Conservation (phyloP, 2,797 vertebrate species). For the Arctocebus calabarensis region DNA sequence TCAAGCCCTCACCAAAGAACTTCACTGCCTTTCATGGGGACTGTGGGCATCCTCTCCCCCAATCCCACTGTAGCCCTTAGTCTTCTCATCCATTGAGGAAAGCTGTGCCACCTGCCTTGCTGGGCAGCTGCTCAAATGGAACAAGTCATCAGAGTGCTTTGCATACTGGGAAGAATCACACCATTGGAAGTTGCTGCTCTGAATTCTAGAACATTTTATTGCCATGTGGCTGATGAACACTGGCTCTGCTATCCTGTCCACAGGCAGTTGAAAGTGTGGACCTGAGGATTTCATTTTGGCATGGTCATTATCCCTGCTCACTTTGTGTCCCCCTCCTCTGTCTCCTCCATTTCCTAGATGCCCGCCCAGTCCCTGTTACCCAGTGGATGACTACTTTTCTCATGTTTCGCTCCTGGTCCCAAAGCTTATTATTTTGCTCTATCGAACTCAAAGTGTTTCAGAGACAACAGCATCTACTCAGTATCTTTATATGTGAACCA, state of each 20-base stretch:
- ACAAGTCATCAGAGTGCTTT: background rate
- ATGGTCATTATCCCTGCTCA: background rate
- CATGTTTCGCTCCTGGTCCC: background rate
- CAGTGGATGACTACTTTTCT: background rate
- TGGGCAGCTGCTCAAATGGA: background rate
- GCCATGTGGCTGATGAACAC: background rate
- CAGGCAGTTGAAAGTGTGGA: background rate
- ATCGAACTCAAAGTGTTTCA: background rate
- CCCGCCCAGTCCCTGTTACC: background rate
- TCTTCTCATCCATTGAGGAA: background rate
- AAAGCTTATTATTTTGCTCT: background rate
- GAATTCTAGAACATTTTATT: background rate
- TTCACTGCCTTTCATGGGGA: background rate
- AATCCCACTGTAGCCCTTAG: background rate
- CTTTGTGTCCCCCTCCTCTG: background rate
- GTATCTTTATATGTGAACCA: background rate
- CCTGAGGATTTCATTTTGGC: background rate
- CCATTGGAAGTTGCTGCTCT: no score
- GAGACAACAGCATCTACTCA: background rate
- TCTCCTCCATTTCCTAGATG: background rate
- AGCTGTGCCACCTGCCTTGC: background rate
- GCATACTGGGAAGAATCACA: background rate
- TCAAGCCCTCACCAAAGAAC: background rate
- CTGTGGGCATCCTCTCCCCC: fast-evolving
- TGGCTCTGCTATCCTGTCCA: background rate